Percentiles rank a stretch among this genome's conserved stretches.
Evolutionary conservation across 2,113 vertebrate species (phyloP).

Genomic region (Cervus canadensis): DNA sequence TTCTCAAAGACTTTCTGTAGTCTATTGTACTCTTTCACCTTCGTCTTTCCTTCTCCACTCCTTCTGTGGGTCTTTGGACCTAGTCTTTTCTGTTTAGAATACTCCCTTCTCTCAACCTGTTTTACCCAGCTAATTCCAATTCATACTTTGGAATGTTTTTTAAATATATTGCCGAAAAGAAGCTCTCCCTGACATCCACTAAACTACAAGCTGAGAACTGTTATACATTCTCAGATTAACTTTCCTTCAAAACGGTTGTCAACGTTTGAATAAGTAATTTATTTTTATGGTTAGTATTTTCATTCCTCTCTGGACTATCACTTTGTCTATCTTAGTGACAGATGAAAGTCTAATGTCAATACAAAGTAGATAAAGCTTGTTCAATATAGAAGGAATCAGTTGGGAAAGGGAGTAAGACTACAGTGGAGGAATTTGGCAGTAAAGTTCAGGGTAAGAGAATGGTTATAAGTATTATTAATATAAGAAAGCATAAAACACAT

Average conservation of each 20-base stretch:
- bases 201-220: background rate
- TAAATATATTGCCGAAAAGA: background rate
- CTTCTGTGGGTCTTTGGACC: background rate
- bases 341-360: background rate
- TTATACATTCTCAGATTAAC: background rate
- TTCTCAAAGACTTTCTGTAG: background rate
- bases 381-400: background rate
- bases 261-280: background rate
- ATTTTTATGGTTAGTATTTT: background rate
- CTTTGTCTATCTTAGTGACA: background rate
- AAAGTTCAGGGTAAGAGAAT: background rate
- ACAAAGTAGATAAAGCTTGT: background rate
- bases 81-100: background rate
- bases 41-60: background rate
- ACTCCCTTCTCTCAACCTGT: background rate
- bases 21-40: background rate
- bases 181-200: background rate
- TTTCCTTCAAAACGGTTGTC: background rate
- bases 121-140: background rate
- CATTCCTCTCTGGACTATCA: background rate
- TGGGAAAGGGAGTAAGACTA: background rate
- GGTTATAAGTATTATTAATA: background rate
- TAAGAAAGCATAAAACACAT: background rate
- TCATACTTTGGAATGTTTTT: background rate
- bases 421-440: fast-evolving